These are phyloP conservation scores for Achatina immaculata DNA, from an alignment of 1,140 invertebrate species.

Conservation along the genomic window DNA sequence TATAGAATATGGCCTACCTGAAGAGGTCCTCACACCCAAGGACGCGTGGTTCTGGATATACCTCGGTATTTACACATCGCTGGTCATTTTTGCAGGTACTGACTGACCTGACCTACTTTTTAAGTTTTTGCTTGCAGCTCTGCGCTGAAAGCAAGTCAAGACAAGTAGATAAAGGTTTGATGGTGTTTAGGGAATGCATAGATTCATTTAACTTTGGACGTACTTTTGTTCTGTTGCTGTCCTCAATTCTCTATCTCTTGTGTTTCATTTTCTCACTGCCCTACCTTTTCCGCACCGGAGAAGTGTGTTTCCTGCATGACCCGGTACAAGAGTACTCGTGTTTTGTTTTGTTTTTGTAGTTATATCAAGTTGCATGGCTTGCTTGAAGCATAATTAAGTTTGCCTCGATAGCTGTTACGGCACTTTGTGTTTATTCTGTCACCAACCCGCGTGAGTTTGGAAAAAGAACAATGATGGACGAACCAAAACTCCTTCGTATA, in stretches of 20 bases:
- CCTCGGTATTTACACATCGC: conserved; percentile 44
- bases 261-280: background rate
- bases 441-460: no score
- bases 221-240: background rate
- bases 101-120: background rate
- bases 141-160: background rate
- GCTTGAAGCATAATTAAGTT: no score
- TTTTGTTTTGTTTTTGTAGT: no score
- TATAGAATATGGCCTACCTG: conserved; percentile 43
- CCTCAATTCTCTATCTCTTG: background rate
- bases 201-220: background rate
- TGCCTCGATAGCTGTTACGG: no score
- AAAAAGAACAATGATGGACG: no score
- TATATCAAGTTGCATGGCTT: no score
- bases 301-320: no score
- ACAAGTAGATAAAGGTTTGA: background rate
- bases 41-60: conserved; percentile 53
- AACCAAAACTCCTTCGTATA: no score
- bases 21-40: conserved; percentile 42
- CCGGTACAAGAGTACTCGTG: no score
- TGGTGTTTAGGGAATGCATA: background rate
- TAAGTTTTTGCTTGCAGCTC: background rate
- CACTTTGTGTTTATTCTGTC: no score
- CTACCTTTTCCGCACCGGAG: background rate
- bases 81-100: conserved; percentile 51